Base-by-base conservation (phyloP, 2,797 vertebrate genomes). In the Poecilia gillii region DNA sequence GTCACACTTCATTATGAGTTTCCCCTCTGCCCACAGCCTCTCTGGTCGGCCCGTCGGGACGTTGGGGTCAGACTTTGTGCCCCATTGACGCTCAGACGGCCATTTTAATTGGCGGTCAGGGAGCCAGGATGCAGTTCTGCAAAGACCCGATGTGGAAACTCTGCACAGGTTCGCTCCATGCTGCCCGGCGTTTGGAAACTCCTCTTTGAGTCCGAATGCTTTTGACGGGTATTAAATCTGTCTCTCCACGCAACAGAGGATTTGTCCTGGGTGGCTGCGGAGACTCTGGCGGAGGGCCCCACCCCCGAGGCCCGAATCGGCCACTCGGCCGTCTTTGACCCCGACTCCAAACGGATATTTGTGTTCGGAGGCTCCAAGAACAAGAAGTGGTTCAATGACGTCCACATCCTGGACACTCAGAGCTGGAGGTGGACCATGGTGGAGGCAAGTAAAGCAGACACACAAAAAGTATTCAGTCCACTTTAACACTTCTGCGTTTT, bases 71-170 rank as follows among this genome's bases (percentile, higher is more conserved):
- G 83, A 94, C 93, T 6, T 82, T 96, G 18, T 96, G 95, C 83
- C 93, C 94, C 72, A 93, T 96, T 39, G 95, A 96, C 53, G 78
- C 93, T 74, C 94, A 96, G 86, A 96, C 96, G 4, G 95, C 94
- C 14, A 95, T 96, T 85, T 91, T 96, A 72, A 95, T 96, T 31
- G 95, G 96, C 86, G 95, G 96, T 6, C 95, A 96, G 90, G 95
- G 95, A 66, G 88, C 94, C 79, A 91, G 89, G 86, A 96, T 94
- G 95, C 96, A 96, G 78, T 97, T 96, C 92, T 96, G 96, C 89
- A 97, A 96, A 87, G 96, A 97, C 47, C 95, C 96, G n/a, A 96
- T 97, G 92, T 97, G 96, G 96, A 97, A 97, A 89, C 93, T 97
- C 53, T 95, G 96, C 88, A 96, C 94, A 81, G 96, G 96, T 97